These are phyloP conservation scores for Acrossocheilus fasciatus DNA, from an alignment of 2,797 vertebrate species.

Conservation along the genomic window DNA sequence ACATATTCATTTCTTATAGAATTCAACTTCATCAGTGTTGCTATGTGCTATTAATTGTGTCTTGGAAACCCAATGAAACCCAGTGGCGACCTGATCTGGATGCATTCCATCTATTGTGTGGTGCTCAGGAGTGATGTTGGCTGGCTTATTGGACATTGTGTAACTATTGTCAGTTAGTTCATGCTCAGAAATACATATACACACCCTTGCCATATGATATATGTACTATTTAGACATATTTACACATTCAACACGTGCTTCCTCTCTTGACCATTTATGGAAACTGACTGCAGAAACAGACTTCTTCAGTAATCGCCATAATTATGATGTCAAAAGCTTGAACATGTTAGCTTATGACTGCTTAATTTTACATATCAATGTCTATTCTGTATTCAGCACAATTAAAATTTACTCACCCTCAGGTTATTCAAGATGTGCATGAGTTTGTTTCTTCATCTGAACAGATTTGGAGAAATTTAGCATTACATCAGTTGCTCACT, in stretches of 20 bases:
- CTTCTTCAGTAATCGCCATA: background rate
- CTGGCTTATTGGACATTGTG: conserved; percentile 19
- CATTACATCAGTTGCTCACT: background rate
- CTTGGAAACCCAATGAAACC: conserved; percentile 35
- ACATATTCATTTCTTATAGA: conserved; percentile 17
- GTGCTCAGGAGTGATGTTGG: conserved; percentile 26
- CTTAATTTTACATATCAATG: background rate
- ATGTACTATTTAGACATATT: background rate
- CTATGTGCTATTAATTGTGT: conserved; percentile 36
- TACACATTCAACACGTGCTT: background rate
- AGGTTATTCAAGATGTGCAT: background rate
- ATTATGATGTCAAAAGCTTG: background rate
- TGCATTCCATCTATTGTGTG: conserved; percentile 40
- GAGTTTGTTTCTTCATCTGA: background rate
- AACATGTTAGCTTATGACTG: background rate
- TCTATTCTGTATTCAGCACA: background rate
- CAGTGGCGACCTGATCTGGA: conserved; percentile 29
- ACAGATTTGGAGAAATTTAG: background rate
- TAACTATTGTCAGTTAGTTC: conserved; percentile 13
- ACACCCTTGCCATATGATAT: background rate
- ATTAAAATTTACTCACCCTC: background rate
- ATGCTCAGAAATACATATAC: conserved; percentile 1
- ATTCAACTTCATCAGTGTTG: conserved; percentile 19
- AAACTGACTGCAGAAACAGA: background rate
- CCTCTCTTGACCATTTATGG: background rate